These are phyloP conservation scores for Lasioglossum albipes DNA, from an alignment of 1,140 invertebrate genomes.

Conservation along the genomic window DNA sequence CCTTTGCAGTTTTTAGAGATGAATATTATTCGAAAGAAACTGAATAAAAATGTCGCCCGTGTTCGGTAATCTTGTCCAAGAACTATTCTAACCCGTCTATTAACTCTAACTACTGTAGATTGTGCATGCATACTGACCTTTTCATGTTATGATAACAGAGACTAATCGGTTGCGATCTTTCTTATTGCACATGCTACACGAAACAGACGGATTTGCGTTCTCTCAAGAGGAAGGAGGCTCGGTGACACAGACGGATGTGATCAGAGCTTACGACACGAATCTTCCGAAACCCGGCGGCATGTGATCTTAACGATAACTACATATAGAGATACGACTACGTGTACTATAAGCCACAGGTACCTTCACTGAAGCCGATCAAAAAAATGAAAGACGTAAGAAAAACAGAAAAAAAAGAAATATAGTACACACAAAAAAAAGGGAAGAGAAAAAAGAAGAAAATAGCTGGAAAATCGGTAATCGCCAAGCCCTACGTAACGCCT, in stretches of 20 bases:
- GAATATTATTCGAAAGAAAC: too few species aligned
- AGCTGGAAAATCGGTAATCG: background rate
- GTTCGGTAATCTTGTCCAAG: background rate
- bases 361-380: slow-evolving; percentile 23
- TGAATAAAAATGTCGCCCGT: too few species aligned
- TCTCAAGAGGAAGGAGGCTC: slow-evolving; percentile 99
- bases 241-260: slow-evolving; percentile 94
- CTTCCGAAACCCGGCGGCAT: slow-evolving; percentile 89
- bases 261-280: slow-evolving; percentile 95
- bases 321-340: slow-evolving; percentile 23
- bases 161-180: slow-evolving; percentile 58
- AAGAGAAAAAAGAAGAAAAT: background rate
- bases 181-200: slow-evolving; percentile 61
- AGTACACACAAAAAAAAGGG: background rate
- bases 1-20: too few species aligned
- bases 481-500: slow-evolving; percentile 39
- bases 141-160: slow-evolving; percentile 45
- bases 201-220: slow-evolving; percentile 97
- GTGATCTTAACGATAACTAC: slow-evolving; percentile 76
- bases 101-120: background rate
- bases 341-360: slow-evolving; percentile 19
- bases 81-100: slow-evolving; percentile 3
- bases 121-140: slow-evolving; percentile 18
- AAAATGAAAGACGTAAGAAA: background rate
- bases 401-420: background rate